Percentiles rank a stretch among this genome's conserved stretches.
phyloP scores from a whole-genome alignment of 1,140 invertebrate genomes.

The Semibalanus balanoides region DNA sequence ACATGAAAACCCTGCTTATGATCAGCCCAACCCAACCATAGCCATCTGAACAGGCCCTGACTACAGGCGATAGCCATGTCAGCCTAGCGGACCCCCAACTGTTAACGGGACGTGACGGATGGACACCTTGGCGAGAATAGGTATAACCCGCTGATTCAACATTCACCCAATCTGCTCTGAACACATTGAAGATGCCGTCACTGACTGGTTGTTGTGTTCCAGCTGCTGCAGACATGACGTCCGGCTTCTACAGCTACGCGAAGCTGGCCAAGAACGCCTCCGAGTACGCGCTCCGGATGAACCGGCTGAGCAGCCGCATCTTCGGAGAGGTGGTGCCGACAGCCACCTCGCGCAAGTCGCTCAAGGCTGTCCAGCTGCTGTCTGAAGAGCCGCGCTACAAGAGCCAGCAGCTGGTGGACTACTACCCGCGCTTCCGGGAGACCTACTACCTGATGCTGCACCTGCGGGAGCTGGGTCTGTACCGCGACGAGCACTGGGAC shows the following conservation, averaged over 20 bases:
- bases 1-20: too few species aligned
- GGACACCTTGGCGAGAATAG: too few species aligned
- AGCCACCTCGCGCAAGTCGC: constrained; percentile 34
- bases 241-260: constrained; percentile 41
- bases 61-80: too few species aligned
- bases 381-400: constrained; percentile 56
- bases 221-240: too few species aligned
- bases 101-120: too few species aligned
- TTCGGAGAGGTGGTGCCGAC: constrained; percentile 75
- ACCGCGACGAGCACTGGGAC: constrained; percentile 76
- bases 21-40: too few species aligned
- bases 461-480: constrained; percentile 48
- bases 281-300: constrained; percentile 71
- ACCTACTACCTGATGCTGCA: constrained; percentile 51
- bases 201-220: too few species aligned
- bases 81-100: too few species aligned
- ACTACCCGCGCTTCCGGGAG: constrained; percentile 73
- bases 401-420: constrained; percentile 54
- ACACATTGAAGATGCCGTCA: too few species aligned
- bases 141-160: too few species aligned
- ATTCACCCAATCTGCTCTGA: too few species aligned
- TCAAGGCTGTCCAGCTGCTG: constrained; percentile 57
- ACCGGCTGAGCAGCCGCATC: constrained; percentile 66
- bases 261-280: constrained; percentile 50
- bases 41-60: too few species aligned